Base-by-base conservation (phyloP, 2,888 invertebrate species). In the Andrena fulva region DNA sequence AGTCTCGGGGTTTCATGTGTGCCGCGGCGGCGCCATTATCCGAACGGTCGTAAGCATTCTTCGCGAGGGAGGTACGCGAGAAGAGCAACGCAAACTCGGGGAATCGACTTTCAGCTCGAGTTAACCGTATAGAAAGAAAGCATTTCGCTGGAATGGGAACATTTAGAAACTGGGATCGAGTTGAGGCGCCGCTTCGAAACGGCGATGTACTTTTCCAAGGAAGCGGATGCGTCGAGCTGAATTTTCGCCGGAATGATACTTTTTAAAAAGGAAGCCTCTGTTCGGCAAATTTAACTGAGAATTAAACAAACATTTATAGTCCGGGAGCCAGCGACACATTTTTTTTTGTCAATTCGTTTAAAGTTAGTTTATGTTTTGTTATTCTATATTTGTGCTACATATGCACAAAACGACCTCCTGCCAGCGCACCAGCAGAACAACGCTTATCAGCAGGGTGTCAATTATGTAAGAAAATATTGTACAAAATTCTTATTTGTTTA, bases 71-170 rank as follows among this genome's bases (percentile, higher is more conserved):
- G 27, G 10, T 16, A 48, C 20, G 0, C 56, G 0, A 5, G 48
- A 20, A 2, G 29, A 56, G 20, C 66, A n/a, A 8, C 10, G 27
- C 8, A 4, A 33, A 27, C 50, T 6, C 20, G 60, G 12, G 31
- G 31, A 31, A 62, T 35, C 33, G 62, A 20, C 33, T 62, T 62
- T 29, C 20, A 56, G 56, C 56, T 12, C 56, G 56, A 16, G 8
- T 62, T 62, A 24, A 35, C 33, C 35, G n/a, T 29, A n/a, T 20
- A n/a, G 10, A 33, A 62, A 62, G 20, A 35, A 62, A 62, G 62
- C 62, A 10, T 62, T 33, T 16, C 33, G 1, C 8, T 12, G 20
- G 33, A 20, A 20, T 33, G 35, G 20, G 20, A 33, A 35, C 33
- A 62, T 62, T 62, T 35, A 6, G 35, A 27, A 12, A 24, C 24